phyloP scores from a whole-genome alignment of 2,113 vertebrate species.

The Passer montanus region DNA sequence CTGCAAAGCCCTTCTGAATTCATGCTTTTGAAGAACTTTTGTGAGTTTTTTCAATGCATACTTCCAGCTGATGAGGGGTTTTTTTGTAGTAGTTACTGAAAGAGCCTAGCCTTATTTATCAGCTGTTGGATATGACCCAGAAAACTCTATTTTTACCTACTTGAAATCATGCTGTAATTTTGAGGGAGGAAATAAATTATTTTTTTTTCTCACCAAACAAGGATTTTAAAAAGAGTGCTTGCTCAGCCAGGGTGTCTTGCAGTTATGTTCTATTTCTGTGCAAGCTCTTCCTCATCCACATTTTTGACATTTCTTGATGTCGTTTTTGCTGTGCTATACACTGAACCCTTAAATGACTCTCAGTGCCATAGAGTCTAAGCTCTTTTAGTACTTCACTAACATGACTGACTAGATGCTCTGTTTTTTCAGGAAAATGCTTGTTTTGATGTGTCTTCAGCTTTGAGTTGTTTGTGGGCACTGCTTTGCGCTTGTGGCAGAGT shows the following conservation, averaged over 20 bases:
- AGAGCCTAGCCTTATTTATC: slow-evolving; percentile 9
- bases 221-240: neutral
- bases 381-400: neutral
- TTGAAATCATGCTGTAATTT: slow-evolving; percentile 5
- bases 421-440: neutral
- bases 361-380: neutral
- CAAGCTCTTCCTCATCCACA: slow-evolving; percentile 6
- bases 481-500: neutral
- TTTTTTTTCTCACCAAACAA: neutral
- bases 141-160: slow-evolving; percentile 33
- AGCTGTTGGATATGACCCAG: slow-evolving; percentile 14
- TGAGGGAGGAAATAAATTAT: neutral
- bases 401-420: neutral
- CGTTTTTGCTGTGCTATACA: neutral
- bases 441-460: neutral
- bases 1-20: slow-evolving; percentile 42
- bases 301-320: neutral
- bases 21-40: slow-evolving; percentile 31
- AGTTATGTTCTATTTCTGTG: neutral
- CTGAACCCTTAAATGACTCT: neutral
- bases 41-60: slow-evolving; percentile 21
- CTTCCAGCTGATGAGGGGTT: neutral
- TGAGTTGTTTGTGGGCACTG: neutral
- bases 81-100: slow-evolving; percentile 14
- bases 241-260: neutral